Conservation (phyloP, 2,113 vertebrate genomes). For the Psilopsiagon aymara region DNA sequence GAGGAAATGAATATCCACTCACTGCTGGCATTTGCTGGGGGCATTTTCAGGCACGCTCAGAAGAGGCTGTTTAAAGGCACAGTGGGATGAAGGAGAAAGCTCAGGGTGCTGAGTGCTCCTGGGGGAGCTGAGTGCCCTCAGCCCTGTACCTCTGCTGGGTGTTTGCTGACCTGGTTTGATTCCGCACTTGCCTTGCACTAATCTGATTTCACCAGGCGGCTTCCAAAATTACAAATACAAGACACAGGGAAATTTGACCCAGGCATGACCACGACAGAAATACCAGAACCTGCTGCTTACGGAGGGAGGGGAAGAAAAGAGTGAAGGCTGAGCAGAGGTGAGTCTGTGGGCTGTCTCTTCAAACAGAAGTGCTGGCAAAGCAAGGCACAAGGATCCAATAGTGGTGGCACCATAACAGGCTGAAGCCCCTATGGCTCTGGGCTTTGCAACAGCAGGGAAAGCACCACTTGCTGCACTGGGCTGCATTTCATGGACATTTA, state of each 20-base stretch:
- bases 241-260: not conserved
- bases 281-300: rapidly evolving
- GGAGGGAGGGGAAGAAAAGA: not conserved
- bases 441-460: not conserved
- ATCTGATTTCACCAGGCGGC: not conserved
- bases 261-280: not conserved
- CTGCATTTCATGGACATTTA: not conserved
- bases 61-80: not conserved
- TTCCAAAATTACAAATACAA: not conserved
- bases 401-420: rapidly evolving
- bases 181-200: not conserved
- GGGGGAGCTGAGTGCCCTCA: too few species aligned
- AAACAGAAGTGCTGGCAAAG: not conserved
- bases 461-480: rapidly evolving
- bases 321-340: rapidly evolving
- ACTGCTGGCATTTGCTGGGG: rapidly evolving
- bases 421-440: not conserved
- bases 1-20: not conserved
- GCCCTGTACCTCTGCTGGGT: not conserved
- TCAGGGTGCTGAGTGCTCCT: rapidly evolving
- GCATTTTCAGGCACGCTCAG: rapidly evolving
- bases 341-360: not conserved
- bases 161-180: rapidly evolving
- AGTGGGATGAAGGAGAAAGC: not conserved
- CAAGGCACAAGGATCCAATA: rapidly evolving